Base-by-base conservation (phyloP, 2,113 vertebrate genomes). In the Nansenia antarctica region DNA sequence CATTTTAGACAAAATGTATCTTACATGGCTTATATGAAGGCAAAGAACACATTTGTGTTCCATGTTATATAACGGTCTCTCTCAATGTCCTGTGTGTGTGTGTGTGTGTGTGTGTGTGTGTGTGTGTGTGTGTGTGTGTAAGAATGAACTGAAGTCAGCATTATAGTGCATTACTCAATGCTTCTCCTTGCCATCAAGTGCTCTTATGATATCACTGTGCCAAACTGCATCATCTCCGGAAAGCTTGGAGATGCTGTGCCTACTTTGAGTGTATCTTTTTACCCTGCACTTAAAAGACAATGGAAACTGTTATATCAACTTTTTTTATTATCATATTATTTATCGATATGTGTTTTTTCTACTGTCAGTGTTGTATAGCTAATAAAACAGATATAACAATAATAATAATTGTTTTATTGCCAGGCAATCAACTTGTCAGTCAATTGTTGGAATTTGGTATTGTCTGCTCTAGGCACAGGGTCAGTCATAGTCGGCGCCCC, bases 341-440 rank as follows among this genome's bases (percentile, higher is more conserved):
- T 85, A 88, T 84, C 66, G 65, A 70, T 31, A 30, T 42, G n/a
- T 77, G 34, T 71, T 52, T 76, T 60, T 67, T 59, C 24, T 76
- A 69, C 70, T 27, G 35, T 79, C 9, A 78, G 31, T 72, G 67
- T 71, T 73, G 57, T 54, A 32, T 74, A 64, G 31, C 29, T 69
- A 84, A 84, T 87, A 85, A 90, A 88, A 70, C 29, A 26, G 29
- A 58, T n/a, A n/a, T n/a, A n/a, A n/a, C n/a, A n/a, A n/a, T n/a
- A n/a, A n/a, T n/a, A n/a, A n/a, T n/a, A n/a, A n/a, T n/a, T n/a
- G n/a, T n/a, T n/a, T n/a, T n/a, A n/a, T n/a, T n/a, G n/a, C n/a
- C n/a, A n/a, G n/a, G n/a, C n/a, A n/a, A n/a, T n/a, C n/a, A n/a
- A n/a, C n/a, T n/a, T n/a, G n/a, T n/a, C n/a, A n/a, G n/a, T n/a